These are phyloP conservation scores for Apostichopus japonicus DNA, from an alignment of 35 echinoderm and acorn worm genomes.

Conservation along the genomic window DNA sequence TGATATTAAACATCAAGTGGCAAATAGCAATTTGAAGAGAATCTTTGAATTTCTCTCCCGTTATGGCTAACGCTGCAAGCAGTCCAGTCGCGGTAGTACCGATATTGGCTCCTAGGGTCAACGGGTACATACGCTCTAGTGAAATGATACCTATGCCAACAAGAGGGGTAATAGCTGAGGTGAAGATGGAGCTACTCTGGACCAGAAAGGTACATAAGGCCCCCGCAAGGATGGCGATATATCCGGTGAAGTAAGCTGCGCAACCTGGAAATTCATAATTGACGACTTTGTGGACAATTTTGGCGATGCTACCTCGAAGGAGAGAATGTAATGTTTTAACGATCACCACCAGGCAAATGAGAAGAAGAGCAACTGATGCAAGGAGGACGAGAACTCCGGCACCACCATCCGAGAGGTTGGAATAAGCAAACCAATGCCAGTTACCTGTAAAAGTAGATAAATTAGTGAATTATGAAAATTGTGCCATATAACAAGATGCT, in stretches of 20 bases:
- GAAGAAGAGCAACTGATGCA: conserved; percentile 30
- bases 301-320: conserved; percentile 50
- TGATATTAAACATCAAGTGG: conserved; percentile 93
- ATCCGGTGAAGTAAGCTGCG: conserved; percentile 53
- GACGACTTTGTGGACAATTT: conserved; percentile 55
- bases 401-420: conserved; percentile 36
- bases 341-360: conserved; percentile 51
- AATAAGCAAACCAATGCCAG: conserved; percentile 55
- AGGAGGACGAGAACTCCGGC: conserved; percentile 46
- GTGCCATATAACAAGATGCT: background rate
- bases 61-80: conserved; percentile 79
- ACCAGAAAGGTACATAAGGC: conserved; percentile 59
- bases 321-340: conserved; percentile 59
- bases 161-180: conserved; percentile 65
- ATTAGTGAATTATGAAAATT: too few species aligned
- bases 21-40: conserved; percentile 92
- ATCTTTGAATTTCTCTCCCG: conserved; percentile 77
- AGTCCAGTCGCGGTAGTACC: conserved; percentile 93
- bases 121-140: conserved; percentile 88
- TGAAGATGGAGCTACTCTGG: conserved; percentile 72
- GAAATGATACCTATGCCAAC: conserved; percentile 67
- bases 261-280: conserved; percentile 62
- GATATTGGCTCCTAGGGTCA: conserved; percentile 93
- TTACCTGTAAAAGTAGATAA: conserved; percentile 53
- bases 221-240: conserved; percentile 52